Percentiles rank a stretch among this genome's conserved stretches.
phyloP scores from a whole-genome alignment of 2,113 vertebrate species.

The Misgurnus mizolepis region DNA sequence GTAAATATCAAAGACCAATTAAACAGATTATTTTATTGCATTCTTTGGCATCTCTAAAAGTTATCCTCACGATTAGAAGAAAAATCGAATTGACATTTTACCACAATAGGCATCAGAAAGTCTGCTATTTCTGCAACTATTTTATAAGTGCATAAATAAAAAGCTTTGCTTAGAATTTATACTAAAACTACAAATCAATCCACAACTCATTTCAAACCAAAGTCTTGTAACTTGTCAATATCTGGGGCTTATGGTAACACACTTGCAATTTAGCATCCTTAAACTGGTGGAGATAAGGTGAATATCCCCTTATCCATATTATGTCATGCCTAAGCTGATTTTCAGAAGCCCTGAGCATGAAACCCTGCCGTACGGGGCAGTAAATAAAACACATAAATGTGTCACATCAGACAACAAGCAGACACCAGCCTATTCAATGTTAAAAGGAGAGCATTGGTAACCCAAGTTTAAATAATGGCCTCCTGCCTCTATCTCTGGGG shows the following conservation, averaged over 20 bases:
- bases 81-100: too few relatives aligned
- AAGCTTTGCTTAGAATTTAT: too few relatives aligned
- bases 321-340: conserved; percentile 44
- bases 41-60: too few relatives aligned
- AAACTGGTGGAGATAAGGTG: conserved; percentile 23
- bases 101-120: too few relatives aligned
- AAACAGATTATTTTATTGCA: too few relatives aligned
- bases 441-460: conserved; percentile 73
- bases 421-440: conserved; percentile 67
- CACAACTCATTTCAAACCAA: too few relatives aligned
- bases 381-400: conserved; percentile 74
- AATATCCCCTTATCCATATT: conserved; percentile 30
- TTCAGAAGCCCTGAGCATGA: conserved; percentile 50
- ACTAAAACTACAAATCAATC: too few relatives aligned
- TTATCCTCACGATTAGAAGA: too few relatives aligned
- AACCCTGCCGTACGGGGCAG: conserved; percentile 53
- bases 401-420: conserved; percentile 64
- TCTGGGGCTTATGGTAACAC: not conserved
- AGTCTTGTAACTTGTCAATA: not conserved
- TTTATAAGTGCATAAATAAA: too few relatives aligned
- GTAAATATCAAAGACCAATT: too few relatives aligned
- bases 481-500: conserved; percentile 59
- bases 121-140: too few relatives aligned
- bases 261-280: conserved; percentile 9
- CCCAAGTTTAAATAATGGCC: conserved; percentile 73